phyloP scores from a whole-genome alignment of 1,140 invertebrate genomes.

The Drosophila mauritiana region DNA sequence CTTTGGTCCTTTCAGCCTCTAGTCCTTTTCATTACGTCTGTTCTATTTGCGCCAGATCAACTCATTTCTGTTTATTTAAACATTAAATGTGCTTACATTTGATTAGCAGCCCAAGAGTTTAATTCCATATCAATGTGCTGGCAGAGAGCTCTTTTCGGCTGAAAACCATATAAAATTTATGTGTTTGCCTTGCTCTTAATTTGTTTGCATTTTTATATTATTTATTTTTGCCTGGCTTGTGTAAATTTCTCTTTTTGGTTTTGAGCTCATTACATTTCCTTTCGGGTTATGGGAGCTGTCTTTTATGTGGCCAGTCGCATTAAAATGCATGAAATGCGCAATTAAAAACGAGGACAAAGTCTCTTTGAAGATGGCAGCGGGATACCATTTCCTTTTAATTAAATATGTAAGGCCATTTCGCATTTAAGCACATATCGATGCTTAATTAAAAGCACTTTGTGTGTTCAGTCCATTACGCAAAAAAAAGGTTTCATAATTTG shows the following conservation, averaged over 20 bases:
- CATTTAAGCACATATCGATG: constrained; percentile 69
- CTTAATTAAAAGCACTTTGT: constrained; percentile 61
- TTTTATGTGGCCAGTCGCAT: constrained; percentile 62
- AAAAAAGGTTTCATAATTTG: constrained; percentile 7
- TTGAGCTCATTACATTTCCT: constrained; percentile 41
- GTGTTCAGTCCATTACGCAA: constrained; percentile 14
- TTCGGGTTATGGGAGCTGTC: constrained; percentile 23
- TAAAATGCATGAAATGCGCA: constrained; percentile 60
- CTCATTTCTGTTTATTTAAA: constrained; percentile 71
- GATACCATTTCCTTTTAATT: constrained; percentile 65
- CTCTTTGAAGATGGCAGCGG: constrained; percentile 36
- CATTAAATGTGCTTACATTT: constrained; percentile 78
- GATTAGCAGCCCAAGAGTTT: constrained; percentile 66
- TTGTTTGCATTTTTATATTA: constrained; percentile 35
- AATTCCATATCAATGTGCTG: constrained; percentile 63
- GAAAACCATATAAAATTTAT: constrained; percentile 55
- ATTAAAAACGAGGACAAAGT: constrained; percentile 36
- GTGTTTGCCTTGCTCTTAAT: constrained; percentile 53
- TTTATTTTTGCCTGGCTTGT: constrained; percentile 13
- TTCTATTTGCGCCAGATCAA: constrained; percentile 46
- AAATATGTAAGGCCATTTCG: constrained; percentile 53
- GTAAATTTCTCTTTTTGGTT: constrained; percentile 31
- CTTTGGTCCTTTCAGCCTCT: constrained; percentile 11
- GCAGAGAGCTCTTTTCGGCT: neutral
- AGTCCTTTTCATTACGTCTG: constrained; percentile 32